Percentiles rank a stretch among this genome's conserved stretches.
These are phyloP conservation scores for Galerucella pusilla DNA, from an alignment of 2,888 invertebrate genomes.

Conservation along the genomic window DNA sequence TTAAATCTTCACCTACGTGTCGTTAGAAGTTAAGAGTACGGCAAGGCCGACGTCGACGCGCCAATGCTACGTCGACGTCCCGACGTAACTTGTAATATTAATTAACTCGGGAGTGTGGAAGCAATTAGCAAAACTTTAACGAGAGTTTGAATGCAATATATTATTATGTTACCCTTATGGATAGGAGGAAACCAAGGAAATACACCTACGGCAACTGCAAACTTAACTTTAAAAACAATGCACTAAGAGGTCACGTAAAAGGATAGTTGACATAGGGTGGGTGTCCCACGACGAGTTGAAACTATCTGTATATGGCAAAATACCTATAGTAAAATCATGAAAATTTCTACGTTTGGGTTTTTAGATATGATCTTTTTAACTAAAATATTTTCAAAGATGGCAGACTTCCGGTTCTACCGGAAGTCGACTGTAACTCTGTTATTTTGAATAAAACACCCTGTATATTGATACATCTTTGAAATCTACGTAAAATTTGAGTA, in stretches of 20 bases:
- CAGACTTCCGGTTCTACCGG: no score
- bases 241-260: neutral
- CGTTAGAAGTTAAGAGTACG: conserved; percentile 29
- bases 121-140: conserved; percentile 42
- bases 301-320: neutral
- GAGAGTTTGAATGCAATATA: conserved; percentile 39
- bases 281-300: no score
- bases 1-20: conserved; percentile 37
- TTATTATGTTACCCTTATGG: conserved; percentile 21
- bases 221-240: neutral
- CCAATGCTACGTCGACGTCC: conserved; percentile 7
- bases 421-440: no score
- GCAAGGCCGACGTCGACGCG: conserved; percentile 2
- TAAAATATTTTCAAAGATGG: no score
- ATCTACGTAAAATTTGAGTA: no score
- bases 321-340: neutral
- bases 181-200: conserved; percentile 21
- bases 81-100: conserved; percentile 36
- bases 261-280: no score
- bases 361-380: no score
- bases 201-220: conserved; percentile 1
- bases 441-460: no score
- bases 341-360: no score
- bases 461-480: no score
- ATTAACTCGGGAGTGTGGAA: conserved; percentile 36